phyloP scores from a whole-genome alignment of 2,113 vertebrate species.

The Trochalopteron elliotii region DNA sequence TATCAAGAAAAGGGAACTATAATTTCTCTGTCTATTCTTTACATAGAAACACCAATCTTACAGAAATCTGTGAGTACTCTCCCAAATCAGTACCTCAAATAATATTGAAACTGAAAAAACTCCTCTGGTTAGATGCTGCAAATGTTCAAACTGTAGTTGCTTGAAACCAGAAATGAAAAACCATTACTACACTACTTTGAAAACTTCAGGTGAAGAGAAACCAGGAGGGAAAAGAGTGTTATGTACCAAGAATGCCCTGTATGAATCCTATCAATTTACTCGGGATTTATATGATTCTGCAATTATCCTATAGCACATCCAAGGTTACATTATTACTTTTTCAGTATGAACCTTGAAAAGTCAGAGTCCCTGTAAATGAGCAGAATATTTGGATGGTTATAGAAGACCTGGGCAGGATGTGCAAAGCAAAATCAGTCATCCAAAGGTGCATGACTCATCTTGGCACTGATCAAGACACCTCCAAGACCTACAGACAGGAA shows the following conservation, averaged over 20 bases:
- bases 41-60: background rate
- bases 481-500: background rate
- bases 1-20: background rate
- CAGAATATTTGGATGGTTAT: background rate
- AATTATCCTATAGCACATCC: background rate
- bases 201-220: background rate
- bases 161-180: background rate
- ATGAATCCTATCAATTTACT: background rate
- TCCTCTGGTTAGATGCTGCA: background rate
- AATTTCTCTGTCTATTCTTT: background rate
- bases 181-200: background rate
- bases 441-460: background rate
- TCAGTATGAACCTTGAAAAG: background rate
- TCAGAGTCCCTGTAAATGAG: background rate
- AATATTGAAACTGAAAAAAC: background rate
- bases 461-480: background rate
- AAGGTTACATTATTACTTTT: background rate
- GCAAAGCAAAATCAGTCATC: background rate
- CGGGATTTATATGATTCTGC: background rate
- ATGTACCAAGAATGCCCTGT: background rate
- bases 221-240: background rate
- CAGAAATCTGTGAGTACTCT: background rate
- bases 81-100: background rate
- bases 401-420: background rate
- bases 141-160: background rate